Conservation (phyloP, 2,113 vertebrate genomes). For the Epinephelus lanceolatus region DNA sequence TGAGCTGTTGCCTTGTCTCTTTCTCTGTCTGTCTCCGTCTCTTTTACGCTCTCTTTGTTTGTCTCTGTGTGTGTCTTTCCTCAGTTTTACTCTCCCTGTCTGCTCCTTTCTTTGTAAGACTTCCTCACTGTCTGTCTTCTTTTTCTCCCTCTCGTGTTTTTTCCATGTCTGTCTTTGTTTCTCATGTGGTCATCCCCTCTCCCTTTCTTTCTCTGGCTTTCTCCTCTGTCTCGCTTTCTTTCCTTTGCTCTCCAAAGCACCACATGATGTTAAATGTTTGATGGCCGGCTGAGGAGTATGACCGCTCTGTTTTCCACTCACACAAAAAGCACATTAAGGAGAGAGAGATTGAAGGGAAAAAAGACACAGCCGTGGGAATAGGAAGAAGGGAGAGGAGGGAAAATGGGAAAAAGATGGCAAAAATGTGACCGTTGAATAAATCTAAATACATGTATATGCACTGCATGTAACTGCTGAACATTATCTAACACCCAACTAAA, state of each 20-base stretch:
- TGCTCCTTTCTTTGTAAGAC: slow-evolving; percentile 15
- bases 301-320: slow-evolving; percentile 52
- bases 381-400: not conserved
- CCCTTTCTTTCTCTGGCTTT: slow-evolving; percentile 18
- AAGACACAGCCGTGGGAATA: slow-evolving; percentile 21
- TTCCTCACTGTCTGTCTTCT: slow-evolving; percentile 23
- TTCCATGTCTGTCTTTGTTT: slow-evolving; percentile 39
- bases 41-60: slow-evolving; percentile 45
- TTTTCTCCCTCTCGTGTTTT: slow-evolving; percentile 9
- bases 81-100: slow-evolving; percentile 15
- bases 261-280: slow-evolving; percentile 75
- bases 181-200: slow-evolving; percentile 20
- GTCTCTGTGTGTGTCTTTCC: slow-evolving; percentile 30
- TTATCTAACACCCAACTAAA: slow-evolving; percentile 7
- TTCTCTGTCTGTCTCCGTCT: slow-evolving; percentile 24
- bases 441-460: not conserved
- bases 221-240: slow-evolving; percentile 4
- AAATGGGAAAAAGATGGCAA: slow-evolving; percentile 3
- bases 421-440: slow-evolving; percentile 1
- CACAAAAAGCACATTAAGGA: slow-evolving; percentile 67
- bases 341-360: slow-evolving; percentile 6
- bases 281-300: slow-evolving; percentile 55
- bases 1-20: slow-evolving; percentile 34
- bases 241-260: slow-evolving; percentile 43
- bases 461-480: not conserved